Base-by-base conservation (phyloP, 2,888 invertebrate genomes). In the Orchesellides sinensis region DNA sequence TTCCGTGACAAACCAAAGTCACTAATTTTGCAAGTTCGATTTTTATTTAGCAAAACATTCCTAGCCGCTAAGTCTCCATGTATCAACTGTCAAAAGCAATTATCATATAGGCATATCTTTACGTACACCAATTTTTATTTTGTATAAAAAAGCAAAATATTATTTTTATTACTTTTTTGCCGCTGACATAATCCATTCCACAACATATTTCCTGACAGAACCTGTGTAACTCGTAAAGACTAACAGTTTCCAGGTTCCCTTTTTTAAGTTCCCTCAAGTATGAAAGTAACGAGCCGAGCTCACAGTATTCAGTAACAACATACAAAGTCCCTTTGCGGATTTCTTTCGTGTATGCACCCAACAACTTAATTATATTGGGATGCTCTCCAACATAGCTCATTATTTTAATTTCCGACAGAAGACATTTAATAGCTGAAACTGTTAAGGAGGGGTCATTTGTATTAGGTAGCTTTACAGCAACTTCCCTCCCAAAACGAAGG, bases 301-400 rank as follows among this genome's bases (percentile, higher is more conserved):
- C 29, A 40, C 72, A 72, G 1, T 56, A 21, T 23, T 54, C 72
- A 10, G 59, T 56, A 23, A 25, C 54, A 19, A 72, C n/a, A 29
- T 56, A 72, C 29, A 72, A 21, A 12, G n/a, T 40, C 8, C 72
- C 72, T 54, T 6, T 40, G 3, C 19, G 1, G 5, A 69, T 47
- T 19, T 69, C 52, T 14, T 45, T 45, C 0, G 52, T 69, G 25
- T 69, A 69, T 2, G 68, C 68, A 10, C 68, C 68, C 17, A n/a
- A 4, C 8, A 69, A 23, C 14, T 5, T 1, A 2, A 69, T n/a
- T 19, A 69, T 52, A 32, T 69, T 19, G 1, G 4, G 10, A 29
- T 69, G 68, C 5, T 27, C 52, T 10, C 68, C 68, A 1, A 69
- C 12, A 52, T 69, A 45, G 14, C 52, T 52, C n/a, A 69, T 10